Evolutionary conservation across 2,797 vertebrate species (phyloP), one percentile per base, ranked within the genome.

Genomic region (Microctenopoma stevenorrisi): DNA sequence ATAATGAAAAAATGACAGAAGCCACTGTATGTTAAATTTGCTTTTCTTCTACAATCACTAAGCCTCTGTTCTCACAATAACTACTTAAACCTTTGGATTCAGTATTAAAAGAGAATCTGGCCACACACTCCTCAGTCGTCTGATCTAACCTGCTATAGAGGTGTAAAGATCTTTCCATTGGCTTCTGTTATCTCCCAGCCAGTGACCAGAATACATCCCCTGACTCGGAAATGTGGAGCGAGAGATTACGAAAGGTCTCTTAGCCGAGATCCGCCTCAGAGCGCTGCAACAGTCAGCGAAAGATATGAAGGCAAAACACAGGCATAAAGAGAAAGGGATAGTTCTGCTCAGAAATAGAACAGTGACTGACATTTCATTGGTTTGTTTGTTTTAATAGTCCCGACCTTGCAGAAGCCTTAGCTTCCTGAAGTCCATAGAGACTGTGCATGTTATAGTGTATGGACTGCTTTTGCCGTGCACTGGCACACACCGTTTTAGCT

Each of bases 151-250:
- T 89, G 96, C 83, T 69, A 97, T 95, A 7, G 96, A 97, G 26
- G 92, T 92, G 64, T 86, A 89, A 79, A 97, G 85, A 75, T 97
- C 96, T 79, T 95, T 96, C 96, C 96, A 97, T 51, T 91, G 91
- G 76, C 96, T 97, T 57, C 81, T 82, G 89, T 97, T 97, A 89
- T 97, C 96, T 2, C 96, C 96, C 53, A 96, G 89, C 96, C 96
- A 97, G 90, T 97, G 96, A 3, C 96, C 96, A 0, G 96, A 96
- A 79, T 96, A 97, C 38, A 44, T 82, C 7, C 96, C 96, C 83
- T 97, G 96, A 88, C 96, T 95, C 28, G 96, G 95, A 90, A 96
- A 97, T 46, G 95, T 95, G 79, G 96, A 97, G 64, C 96, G 95
- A 13, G 96, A 97, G 81, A 97, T 95, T 22, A 97, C 7, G 0